phyloP scores from a whole-genome alignment of 2,113 vertebrate species.

The Myrmecophaga tridactyla region DNA sequence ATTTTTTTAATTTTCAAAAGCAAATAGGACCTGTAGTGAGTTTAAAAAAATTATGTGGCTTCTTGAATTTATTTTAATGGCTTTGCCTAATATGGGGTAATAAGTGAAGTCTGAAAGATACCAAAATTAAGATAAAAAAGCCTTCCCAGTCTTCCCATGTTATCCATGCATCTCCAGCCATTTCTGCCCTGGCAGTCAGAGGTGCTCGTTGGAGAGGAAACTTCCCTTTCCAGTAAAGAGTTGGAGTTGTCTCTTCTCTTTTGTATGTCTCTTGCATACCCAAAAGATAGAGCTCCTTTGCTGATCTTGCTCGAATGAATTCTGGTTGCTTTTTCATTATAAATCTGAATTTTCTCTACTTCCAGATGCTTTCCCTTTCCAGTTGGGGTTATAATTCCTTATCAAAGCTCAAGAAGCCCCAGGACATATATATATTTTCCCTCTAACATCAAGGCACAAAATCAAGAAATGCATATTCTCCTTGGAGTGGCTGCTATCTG shows the following conservation, averaged over 20 bases:
- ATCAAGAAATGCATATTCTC: background rate
- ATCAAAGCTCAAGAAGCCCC: background rate
- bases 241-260: background rate
- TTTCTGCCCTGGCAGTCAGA: background rate
- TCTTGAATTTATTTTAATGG: background rate
- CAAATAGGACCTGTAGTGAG: background rate
- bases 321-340: background rate
- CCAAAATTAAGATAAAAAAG: background rate
- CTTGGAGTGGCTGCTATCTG: background rate
- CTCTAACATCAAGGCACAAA: accelerated
- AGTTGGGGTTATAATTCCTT: background rate
- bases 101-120: background rate
- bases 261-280: background rate
- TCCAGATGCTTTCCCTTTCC: slow-evolving; percentile 13
- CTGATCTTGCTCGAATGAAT: background rate
- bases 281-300: background rate
- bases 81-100: background rate
- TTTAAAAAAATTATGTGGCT: background rate
- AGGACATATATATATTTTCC: background rate
- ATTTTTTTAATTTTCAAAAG: background rate
- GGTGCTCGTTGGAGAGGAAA: slow-evolving; percentile 13
- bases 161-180: background rate
- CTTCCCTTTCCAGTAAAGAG: background rate
- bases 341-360: background rate
- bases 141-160: background rate